Conservation (phyloP, 2,797 vertebrate genomes). For the Poeciliopsis paucimaculata region DNA sequence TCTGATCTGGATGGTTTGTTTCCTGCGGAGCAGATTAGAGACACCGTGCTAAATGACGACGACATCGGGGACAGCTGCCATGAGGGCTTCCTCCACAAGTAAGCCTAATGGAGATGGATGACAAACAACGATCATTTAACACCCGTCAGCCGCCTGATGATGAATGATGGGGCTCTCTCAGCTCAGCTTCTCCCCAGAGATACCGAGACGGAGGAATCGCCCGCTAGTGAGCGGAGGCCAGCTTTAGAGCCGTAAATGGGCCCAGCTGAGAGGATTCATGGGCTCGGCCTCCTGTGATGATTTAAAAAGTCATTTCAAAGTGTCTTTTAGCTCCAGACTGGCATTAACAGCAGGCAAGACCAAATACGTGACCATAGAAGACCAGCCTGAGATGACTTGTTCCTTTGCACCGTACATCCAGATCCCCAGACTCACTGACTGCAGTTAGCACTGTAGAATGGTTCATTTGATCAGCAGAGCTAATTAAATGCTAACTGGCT, state of each 20-base stretch:
- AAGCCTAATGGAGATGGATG: constrained; percentile 69
- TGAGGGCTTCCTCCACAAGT: constrained; percentile 98
- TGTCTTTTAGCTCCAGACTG: background rate
- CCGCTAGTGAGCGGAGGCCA: constrained; percentile 27
- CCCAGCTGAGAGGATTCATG: constrained; percentile 23
- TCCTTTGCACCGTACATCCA: background rate
- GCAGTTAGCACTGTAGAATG: constrained; percentile 23
- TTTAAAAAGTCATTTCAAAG: background rate
- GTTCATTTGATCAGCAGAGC: constrained; percentile 11
- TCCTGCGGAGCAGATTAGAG: constrained; percentile 86
- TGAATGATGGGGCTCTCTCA: constrained; percentile 65
- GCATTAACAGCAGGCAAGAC: background rate
- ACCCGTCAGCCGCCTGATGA: constrained; percentile 62
- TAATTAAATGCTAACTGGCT: constrained; percentile 20
- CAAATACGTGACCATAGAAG: background rate
- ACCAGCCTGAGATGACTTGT: background rate
- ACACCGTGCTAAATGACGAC: constrained; percentile 95
- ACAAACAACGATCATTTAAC: constrained; percentile 67
- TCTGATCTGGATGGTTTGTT: constrained; percentile 41
- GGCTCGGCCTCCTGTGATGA: constrained; percentile 34
- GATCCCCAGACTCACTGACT: background rate
- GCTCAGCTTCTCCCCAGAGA: constrained; percentile 48
- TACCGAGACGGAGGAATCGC: constrained; percentile 25
- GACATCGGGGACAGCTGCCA: constrained; percentile 98
- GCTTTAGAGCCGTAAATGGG: constrained; percentile 20